These are phyloP conservation scores for Alethe castanea DNA, from an alignment of 2,113 vertebrate species.

Conservation along the genomic window DNA sequence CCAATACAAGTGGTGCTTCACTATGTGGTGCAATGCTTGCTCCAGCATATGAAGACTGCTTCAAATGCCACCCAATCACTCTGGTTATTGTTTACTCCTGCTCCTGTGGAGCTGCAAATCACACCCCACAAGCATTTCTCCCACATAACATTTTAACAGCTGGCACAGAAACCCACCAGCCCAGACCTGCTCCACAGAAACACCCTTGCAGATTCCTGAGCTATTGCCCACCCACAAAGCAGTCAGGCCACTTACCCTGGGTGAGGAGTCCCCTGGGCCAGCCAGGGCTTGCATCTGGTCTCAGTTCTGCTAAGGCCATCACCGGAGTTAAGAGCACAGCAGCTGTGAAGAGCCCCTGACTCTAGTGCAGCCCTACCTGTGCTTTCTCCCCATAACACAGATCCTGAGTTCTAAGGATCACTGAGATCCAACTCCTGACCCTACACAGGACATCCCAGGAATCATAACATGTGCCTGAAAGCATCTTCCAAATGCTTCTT, in stretches of 20 bases:
- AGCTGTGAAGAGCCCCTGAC: not conserved
- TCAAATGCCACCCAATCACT: not conserved
- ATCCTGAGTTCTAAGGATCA: not conserved
- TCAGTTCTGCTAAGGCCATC: not conserved
- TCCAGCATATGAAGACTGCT: rapidly evolving
- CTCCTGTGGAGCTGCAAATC: not conserved
- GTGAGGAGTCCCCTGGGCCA: not conserved
- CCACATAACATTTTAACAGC: not conserved
- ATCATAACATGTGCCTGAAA: not conserved
- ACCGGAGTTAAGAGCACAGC: too few relatives aligned
- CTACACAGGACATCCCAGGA: not conserved
- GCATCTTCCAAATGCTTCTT: not conserved
- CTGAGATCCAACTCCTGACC: not conserved
- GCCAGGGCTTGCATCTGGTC: not conserved
- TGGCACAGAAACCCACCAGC: not conserved
- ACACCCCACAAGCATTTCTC: not conserved
- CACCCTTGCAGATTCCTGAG: not conserved
- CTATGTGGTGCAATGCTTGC: rapidly evolving
- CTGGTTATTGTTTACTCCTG: too few relatives aligned
- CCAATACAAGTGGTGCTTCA: not conserved
- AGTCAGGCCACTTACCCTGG: rapidly evolving
- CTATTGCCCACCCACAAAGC: not conserved
- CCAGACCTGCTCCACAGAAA: not conserved
- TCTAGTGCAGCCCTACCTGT: rapidly evolving
- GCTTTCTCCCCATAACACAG: not conserved